phyloP scores from a whole-genome alignment of 2,113 vertebrate species.

The Capreolus pygargus region DNA sequence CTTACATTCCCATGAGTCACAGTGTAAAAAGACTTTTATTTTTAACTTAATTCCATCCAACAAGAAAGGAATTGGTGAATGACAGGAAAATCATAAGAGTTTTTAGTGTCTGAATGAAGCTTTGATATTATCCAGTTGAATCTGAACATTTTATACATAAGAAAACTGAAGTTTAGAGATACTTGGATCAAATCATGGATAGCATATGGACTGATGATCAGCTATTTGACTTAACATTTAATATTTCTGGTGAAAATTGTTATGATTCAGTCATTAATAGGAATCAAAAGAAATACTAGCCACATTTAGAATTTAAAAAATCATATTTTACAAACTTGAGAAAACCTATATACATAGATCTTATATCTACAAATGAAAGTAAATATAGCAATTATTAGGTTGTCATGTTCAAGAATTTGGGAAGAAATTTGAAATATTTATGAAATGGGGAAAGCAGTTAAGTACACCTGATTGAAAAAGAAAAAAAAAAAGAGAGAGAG shows the following conservation, averaged over 20 bases:
- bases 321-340: not conserved
- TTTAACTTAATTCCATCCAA: conserved; percentile 2
- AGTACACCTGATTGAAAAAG: not conserved
- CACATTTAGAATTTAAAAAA: not conserved
- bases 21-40: conserved; percentile 12
- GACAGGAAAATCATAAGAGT: not conserved
- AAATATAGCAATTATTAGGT: not conserved
- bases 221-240: not conserved
- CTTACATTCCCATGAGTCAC: not conserved
- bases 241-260: not conserved
- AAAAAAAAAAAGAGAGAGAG: not conserved
- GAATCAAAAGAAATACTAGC: not conserved
- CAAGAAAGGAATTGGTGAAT: not conserved
- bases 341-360: not conserved
- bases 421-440: not conserved
- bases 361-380: not conserved
- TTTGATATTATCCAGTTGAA: not conserved
- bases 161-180: not conserved
- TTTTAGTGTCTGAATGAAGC: not conserved
- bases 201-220: not conserved
- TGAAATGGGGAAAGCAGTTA: not conserved
- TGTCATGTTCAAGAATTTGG: not conserved
- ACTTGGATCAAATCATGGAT: not conserved
- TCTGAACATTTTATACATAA: not conserved
- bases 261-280: not conserved